Evolutionary conservation across 2,797 vertebrate species (phyloP).

Genomic region (Coilia nasus): DNA sequence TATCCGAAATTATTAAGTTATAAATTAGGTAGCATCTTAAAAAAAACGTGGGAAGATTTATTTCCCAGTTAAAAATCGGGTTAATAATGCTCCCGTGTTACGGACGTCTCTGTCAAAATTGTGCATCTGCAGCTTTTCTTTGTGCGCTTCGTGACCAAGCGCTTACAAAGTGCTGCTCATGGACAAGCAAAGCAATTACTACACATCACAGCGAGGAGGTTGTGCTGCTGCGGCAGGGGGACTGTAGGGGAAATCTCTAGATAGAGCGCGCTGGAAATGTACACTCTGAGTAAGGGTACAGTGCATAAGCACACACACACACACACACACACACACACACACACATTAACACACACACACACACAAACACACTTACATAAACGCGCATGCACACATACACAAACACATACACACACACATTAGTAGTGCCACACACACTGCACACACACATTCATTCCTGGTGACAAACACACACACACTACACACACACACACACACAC

Average conservation of each 20-base stretch:
- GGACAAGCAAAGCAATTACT: slow-evolving; percentile 42
- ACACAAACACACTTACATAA: too few relatives aligned
- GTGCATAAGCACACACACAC: background rate
- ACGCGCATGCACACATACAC: slow-evolving; percentile 16
- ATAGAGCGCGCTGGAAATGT: background rate
- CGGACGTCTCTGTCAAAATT: background rate
- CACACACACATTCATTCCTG: too few relatives aligned
- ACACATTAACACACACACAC: background rate
- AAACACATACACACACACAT: background rate
- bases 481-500: background rate
- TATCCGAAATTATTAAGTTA: too few relatives aligned
- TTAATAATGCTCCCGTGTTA: background rate
- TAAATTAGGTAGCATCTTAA: background rate
- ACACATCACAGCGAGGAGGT: slow-evolving; percentile 35
- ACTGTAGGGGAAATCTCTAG: slow-evolving; percentile 38
- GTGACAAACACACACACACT: background rate
- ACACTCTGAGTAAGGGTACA: background rate
- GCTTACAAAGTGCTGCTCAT: slow-evolving; percentile 32
- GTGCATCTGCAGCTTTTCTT: slow-evolving; percentile 33
- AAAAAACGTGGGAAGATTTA: background rate
- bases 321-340: background rate
- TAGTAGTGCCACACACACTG: too few relatives aligned
- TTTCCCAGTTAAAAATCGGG: background rate
- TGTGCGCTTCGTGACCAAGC: slow-evolving; percentile 39
- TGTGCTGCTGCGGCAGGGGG: slow-evolving; percentile 40